A percentile compares a stretch with the other conserved stretches of the same genome.
phyloP scores from a whole-genome alignment of 2,113 vertebrate genomes.

The Calonectris borealis region DNA sequence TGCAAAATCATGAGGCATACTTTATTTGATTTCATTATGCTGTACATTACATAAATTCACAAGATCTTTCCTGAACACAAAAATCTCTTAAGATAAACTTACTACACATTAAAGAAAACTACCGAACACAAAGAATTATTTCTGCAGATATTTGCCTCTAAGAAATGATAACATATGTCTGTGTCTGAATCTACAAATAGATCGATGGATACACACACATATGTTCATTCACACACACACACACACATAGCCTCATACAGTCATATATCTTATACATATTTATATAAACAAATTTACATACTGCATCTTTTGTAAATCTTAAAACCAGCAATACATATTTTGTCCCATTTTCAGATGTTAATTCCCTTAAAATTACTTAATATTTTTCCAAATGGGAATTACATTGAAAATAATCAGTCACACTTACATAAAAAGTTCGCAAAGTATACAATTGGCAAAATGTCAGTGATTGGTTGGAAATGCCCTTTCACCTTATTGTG shows the following conservation, averaged over 20 bases:
- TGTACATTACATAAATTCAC: not conserved
- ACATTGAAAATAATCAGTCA: not conserved
- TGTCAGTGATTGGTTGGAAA: constrained; percentile 66
- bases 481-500: constrained; percentile 77
- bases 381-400: not conserved
- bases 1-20: not conserved
- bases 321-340: not conserved
- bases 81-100: constrained; percentile 29
- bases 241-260: constrained; percentile 39
- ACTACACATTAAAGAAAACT: constrained; percentile 18
- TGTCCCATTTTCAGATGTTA: not conserved
- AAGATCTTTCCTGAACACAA: constrained; percentile 1
- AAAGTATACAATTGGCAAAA: constrained; percentile 58
- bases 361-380: not conserved
- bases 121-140: constrained; percentile 52
- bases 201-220: constrained; percentile 56
- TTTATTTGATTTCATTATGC: constrained; percentile 43
- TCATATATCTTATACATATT: constrained; percentile 59
- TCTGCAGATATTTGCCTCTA: constrained; percentile 50
- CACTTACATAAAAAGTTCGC: constrained; percentile 49
- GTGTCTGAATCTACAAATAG: constrained; percentile 62
- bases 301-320: not conserved
- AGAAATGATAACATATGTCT: constrained; percentile 62
- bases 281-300: constrained; percentile 68
- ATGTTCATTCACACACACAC: constrained; percentile 49